Base-by-base conservation (phyloP, 2,113 vertebrate species). In the Hypanus sabinus region DNA sequence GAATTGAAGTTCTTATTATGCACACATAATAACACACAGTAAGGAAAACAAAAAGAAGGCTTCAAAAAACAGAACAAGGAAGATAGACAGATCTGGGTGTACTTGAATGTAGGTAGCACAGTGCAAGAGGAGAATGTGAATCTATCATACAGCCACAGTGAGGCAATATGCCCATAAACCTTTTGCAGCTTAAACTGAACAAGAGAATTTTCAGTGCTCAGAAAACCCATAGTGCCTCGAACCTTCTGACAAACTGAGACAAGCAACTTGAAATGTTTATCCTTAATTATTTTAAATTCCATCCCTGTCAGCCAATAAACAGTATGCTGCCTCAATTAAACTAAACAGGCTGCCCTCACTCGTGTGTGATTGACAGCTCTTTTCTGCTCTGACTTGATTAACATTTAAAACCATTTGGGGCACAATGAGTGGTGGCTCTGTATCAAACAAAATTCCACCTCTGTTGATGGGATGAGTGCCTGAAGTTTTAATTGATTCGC, bases 321-420 rank as follows among this genome's bases (percentile, higher is more conserved):
- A 71, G 70, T 20, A 27, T 33, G 38, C 68, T 10, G 38, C 36
- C 36, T 73, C 68, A 93, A 73, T 93, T 73, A 73, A 73, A 93
- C 11, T 70, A 75, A 24, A 73, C 70, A 93, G 68, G 57, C 5
- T 87, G 12, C 57, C 27, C 60, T 65, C 57, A 90, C 0, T 90
- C 85, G 46, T 55, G 73, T 0, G 95, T 96, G 96, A 96, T 96
- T 95, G 95, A 95, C 94, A 95, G 95, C 94, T 92, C 36, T 94
- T 94, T 94, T 90, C 94, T 95, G 96, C 96, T 94, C 95, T 96
- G 97, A 97, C 96, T 97, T 95, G 95, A 97, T 97, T 97, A 97
- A 97, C 96, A 97, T 97, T 97, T 97, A 97, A 97, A 97, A 97
- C 96, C 96, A 96, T 97, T 96, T 97, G 95, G 95, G 95, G 70